Conservation (phyloP, 2,797 vertebrate genomes). For the Gambelia wislizenii region DNA sequence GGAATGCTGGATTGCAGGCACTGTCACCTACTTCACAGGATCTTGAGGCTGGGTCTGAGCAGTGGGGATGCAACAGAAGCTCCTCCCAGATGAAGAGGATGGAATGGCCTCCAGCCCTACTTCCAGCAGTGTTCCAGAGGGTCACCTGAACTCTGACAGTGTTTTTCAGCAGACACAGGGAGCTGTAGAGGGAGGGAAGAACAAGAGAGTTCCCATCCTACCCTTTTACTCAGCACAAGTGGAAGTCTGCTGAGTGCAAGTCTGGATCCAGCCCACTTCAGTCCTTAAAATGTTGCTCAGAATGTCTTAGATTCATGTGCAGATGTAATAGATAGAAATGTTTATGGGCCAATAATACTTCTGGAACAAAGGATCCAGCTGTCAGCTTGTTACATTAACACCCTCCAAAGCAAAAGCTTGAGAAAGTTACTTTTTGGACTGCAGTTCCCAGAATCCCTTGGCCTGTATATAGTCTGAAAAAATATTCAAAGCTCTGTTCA, state of each 20-base stretch:
- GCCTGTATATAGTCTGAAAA: too few species aligned
- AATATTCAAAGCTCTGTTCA: neutral
- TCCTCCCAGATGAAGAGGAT: neutral
- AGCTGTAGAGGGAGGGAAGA: neutral
- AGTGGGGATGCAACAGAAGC: neutral
- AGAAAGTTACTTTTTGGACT: too few species aligned
- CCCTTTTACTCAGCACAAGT: neutral
- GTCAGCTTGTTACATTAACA: fast-evolving
- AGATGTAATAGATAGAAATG: neutral
- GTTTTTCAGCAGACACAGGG: neutral
- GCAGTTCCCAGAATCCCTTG: too few species aligned
- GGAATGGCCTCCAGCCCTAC: neutral
- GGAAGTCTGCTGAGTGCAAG: neutral
- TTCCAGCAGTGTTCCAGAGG: neutral
- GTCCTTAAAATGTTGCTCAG: neutral
- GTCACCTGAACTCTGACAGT: too few species aligned
- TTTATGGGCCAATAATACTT: neutral
- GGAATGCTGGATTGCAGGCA: neutral
- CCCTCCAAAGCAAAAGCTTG: neutral
- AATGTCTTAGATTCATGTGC: neutral
- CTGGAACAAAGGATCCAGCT: neutral
- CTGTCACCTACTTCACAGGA: neutral
- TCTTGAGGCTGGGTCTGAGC: neutral
- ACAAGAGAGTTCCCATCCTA: neutral
- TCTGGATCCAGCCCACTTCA: neutral